Percentiles rank a stretch among this genome's conserved stretches.
Conservation (phyloP, 2,797 vertebrate genomes). For the Lates japonicus region DNA sequence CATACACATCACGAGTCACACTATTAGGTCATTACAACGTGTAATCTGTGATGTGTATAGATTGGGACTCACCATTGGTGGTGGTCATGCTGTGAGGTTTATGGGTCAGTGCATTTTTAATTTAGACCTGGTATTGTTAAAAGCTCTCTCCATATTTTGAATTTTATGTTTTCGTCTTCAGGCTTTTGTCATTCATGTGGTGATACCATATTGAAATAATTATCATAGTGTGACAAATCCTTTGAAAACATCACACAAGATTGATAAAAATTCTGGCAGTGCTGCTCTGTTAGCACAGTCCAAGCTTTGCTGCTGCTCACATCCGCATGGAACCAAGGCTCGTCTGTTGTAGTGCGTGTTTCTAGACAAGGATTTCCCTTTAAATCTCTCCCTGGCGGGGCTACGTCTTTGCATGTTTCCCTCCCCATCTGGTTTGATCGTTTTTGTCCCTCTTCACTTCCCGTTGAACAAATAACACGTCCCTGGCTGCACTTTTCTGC, state of each 20-base stretch:
- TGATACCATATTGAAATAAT: background rate
- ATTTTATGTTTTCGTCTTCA: conserved; percentile 12
- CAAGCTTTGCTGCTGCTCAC: conserved; percentile 44
- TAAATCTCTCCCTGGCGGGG: conserved; percentile 39
- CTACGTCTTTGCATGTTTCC: conserved; percentile 61
- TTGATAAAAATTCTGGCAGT: conserved; percentile 19
- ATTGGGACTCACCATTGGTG: background rate
- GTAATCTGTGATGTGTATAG: background rate
- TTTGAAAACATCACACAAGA: conserved; percentile 2
- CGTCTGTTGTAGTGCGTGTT: conserved; percentile 25
- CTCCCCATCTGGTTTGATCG: conserved; percentile 44
- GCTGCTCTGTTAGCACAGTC: conserved; percentile 35
- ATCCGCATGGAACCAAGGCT: conserved; percentile 52
- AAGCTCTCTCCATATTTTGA: background rate
- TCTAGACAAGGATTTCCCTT: conserved; percentile 14
- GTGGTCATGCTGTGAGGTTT: background rate
- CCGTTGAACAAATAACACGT: conserved; percentile 46
- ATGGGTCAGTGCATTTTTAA: background rate
- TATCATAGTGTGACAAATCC: background rate
- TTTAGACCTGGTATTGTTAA: background rate
- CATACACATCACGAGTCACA: background rate
- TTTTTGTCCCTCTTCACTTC: conserved; percentile 41
- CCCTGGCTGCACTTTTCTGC: conserved; percentile 55
- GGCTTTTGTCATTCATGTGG: conserved; percentile 23
- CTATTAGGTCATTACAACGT: background rate